Base-by-base conservation (phyloP, 2,888 invertebrate species). In the Platypus cylindrus region DNA sequence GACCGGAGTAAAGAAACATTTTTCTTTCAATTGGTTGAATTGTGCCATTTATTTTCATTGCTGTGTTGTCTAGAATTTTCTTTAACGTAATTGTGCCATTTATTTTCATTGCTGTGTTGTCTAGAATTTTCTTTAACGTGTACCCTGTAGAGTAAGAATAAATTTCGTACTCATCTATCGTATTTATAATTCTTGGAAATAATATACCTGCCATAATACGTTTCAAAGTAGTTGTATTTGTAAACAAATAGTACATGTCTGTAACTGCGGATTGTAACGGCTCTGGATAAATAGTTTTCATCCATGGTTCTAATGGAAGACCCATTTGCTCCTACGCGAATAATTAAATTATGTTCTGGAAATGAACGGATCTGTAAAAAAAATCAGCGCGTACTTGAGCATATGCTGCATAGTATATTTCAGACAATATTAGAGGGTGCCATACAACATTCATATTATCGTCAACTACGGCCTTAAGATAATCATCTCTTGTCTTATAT, bases 1-100 rank as follows among this genome's bases (percentile, higher is more conserved):
- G 57, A 5, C 48, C 56, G 3, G 55, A 50, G 40, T 58, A 59
- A 2, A 58, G 24, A 37, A 48, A 53, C 43, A 58, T 51, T 38
- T 53, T 57, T 35, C 48, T 49, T 7, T 38, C 39, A 20, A 32
- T 15, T 5, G 47, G 45, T 22, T 32, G 26, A 2, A 46, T 9
- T 2, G n/a, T 36, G 9, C 41, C 44, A n/a, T 37, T 40, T 3
- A 51, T 48, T 45, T 54, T 53, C 3, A 30, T 33, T 17, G 41
- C 29, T 3, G 48, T 45, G 35, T 57, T 55, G 1, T 44, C 38
- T 11, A 56, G 36, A 7, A 56, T 49, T 38, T 56, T 56, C 37
- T 50, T 48, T n/a, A n/a, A n/a, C n/a, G n/a, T n/a, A n/a, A n/a
- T n/a, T n/a, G n/a, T n/a, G n/a, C n/a, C n/a, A n/a, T n/a, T n/a